phyloP scores from a whole-genome alignment of 2,888 invertebrate genomes.

The Trichogramma evanescens region DNA sequence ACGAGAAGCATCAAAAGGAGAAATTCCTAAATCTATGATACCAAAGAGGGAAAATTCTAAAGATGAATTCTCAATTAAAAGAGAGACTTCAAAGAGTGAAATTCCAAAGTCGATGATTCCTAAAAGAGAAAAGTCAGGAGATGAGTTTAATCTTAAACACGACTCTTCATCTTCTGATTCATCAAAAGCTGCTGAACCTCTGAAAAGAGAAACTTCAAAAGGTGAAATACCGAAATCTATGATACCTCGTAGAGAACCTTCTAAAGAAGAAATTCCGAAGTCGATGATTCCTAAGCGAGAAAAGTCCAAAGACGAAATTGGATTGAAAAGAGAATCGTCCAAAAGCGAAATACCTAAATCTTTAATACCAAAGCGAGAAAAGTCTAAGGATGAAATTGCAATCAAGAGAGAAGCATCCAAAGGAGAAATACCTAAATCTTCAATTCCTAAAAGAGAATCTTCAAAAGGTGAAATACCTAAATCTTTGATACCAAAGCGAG shows the following conservation, averaged over 20 bases:
- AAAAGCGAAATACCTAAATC: not conserved
- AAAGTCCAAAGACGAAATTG: constrained; percentile 8
- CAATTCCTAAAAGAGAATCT: not conserved
- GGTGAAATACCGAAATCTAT: constrained; percentile 3
- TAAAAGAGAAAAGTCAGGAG: not conserved
- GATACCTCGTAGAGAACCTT: not conserved
- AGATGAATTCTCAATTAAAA: constrained; percentile 11
- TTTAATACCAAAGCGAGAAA: not conserved
- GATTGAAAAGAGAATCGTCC: not conserved
- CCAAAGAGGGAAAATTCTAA: constrained; percentile 10
- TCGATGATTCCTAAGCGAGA: constrained; percentile 1
- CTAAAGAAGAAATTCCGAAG: not conserved
- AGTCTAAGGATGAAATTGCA: constrained; percentile 7
- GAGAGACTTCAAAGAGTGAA: constrained; percentile 2
- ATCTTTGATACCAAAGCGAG: not conserved
- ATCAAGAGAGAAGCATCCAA: constrained; percentile 8
- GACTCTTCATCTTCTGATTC: not conserved
- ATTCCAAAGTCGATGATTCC: constrained; percentile 1
- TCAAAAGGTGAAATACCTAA: not conserved
- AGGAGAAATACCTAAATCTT: not conserved
- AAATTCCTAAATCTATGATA: not conserved
- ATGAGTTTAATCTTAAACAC: constrained; percentile 1
- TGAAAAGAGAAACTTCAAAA: not conserved
- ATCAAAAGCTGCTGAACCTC: not conserved
- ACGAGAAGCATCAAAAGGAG: constrained; percentile 13